phyloP scores from a whole-genome alignment of 2,113 vertebrate species.

The Oceanites oceanicus region DNA sequence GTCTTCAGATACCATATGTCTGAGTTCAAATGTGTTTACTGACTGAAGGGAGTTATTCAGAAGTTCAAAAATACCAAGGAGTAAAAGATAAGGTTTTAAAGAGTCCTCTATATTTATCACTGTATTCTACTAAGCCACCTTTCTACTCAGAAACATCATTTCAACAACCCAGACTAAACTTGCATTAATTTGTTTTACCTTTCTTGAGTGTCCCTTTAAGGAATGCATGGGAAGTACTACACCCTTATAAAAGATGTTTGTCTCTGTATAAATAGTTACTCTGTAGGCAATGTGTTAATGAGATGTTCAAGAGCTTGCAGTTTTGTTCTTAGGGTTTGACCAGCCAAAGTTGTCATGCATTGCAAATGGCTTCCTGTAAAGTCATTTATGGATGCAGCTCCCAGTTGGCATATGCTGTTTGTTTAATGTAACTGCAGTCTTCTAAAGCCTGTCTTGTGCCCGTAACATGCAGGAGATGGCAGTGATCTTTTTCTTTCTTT shows the following conservation, averaged over 20 bases:
- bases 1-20: neutral
- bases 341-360: neutral
- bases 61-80: neutral
- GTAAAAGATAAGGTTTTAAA: neutral
- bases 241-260: neutral
- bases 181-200: neutral
- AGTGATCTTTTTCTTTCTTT: neutral
- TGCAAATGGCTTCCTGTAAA: neutral
- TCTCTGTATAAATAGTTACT: conserved; percentile 33
- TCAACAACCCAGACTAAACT: neutral
- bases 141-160: neutral
- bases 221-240: neutral
- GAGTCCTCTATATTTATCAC: neutral
- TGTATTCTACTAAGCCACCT: neutral
- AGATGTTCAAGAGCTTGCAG: neutral
- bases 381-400: neutral
- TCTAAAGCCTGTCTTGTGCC: neutral
- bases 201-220: neutral
- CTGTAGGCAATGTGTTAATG: neutral
- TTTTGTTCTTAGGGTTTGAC: neutral
- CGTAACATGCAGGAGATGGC: neutral
- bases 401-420: neutral
- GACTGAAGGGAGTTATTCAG: neutral
- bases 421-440: neutral
- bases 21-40: neutral